Percentiles rank a stretch among this genome's conserved stretches.
These are phyloP conservation scores for Apomyelois bistriatella DNA, from an alignment of 2,888 invertebrate species.

Conservation along the genomic window DNA sequence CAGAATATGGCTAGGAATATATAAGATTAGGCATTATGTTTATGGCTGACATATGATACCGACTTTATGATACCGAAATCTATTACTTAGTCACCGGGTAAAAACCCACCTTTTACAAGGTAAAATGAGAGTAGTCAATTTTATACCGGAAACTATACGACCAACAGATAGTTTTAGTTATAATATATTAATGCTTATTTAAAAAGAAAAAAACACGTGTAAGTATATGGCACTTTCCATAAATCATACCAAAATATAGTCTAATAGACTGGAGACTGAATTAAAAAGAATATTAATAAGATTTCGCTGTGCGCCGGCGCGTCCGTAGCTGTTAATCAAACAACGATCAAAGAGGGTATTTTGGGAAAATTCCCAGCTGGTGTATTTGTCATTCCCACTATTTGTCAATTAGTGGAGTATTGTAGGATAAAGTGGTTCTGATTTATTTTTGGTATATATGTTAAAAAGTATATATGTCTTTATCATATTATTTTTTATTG, in stretches of 20 bases:
- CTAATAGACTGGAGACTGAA: slow-evolving; percentile 54
- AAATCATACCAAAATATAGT: slow-evolving; percentile 59
- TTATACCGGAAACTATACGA: no score
- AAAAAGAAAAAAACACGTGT: slow-evolving; percentile 10
- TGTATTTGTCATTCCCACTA: slow-evolving; percentile 78
- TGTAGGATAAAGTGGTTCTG: slow-evolving; percentile 67
- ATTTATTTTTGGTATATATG: slow-evolving; percentile 61
- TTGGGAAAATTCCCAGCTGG: slow-evolving; percentile 66
- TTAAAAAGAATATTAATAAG: slow-evolving; percentile 77
- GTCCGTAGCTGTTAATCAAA: slow-evolving; percentile 70
- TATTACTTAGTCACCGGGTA: no score
- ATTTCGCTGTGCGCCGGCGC: slow-evolving; percentile 50
- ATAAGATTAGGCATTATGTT: no score
- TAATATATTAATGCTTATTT: no score
- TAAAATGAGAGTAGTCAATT: no score
- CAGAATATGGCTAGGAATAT: no score
- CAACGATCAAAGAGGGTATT: slow-evolving; percentile 74
- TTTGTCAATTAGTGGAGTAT: slow-evolving; percentile 78
- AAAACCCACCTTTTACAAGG: no score
- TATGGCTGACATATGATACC: no score
- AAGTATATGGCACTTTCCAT: slow-evolving; percentile 27
- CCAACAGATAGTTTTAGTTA: no score
- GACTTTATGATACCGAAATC: no score
- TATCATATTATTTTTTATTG: background rate
- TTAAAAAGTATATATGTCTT: slow-evolving; percentile 26